A percentile compares a stretch with the other conserved stretches of the same genome.
Conservation (phyloP, 2,113 vertebrate genomes). For the Ia io region DNA sequence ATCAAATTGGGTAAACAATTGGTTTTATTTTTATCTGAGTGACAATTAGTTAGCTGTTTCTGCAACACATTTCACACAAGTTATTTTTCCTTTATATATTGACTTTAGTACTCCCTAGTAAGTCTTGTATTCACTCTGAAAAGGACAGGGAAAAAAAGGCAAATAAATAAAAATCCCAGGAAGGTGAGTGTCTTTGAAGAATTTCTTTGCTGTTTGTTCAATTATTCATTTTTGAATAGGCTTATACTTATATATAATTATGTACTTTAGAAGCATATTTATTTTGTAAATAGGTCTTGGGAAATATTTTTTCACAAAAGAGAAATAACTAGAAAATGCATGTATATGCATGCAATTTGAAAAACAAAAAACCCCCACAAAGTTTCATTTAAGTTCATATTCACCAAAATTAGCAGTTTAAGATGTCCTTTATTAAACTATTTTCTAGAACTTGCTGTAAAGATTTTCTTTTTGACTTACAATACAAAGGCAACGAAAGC, state of each 20-base stretch:
- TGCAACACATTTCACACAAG: not conserved
- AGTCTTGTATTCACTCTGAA: conserved; percentile 10
- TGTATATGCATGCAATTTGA: not conserved
- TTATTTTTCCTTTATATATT: not conserved
- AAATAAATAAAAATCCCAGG: not conserved
- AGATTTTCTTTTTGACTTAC: conserved; percentile 34
- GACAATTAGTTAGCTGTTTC: not conserved
- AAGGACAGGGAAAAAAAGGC: not conserved
- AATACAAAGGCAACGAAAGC: conserved; percentile 42
- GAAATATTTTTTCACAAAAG: not conserved
- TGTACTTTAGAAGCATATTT: not conserved
- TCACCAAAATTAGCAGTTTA: not conserved
- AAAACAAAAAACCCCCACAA: not conserved
- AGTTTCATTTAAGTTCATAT: not conserved
- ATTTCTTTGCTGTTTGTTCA: not conserved
- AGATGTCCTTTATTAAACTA: conserved; percentile 7
- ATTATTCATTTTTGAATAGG: not conserved
- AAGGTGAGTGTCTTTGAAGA: not conserved
- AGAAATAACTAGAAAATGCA: not conserved
- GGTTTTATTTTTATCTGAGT: conserved; percentile 7
- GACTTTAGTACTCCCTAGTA: not conserved
- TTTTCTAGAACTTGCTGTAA: conserved; percentile 10
- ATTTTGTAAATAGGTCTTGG: not conserved
- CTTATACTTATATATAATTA: not conserved
- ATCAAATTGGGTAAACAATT: not conserved